Base-by-base conservation (phyloP, 1,140 invertebrate species). In the Adoxophyes honmai region DNA sequence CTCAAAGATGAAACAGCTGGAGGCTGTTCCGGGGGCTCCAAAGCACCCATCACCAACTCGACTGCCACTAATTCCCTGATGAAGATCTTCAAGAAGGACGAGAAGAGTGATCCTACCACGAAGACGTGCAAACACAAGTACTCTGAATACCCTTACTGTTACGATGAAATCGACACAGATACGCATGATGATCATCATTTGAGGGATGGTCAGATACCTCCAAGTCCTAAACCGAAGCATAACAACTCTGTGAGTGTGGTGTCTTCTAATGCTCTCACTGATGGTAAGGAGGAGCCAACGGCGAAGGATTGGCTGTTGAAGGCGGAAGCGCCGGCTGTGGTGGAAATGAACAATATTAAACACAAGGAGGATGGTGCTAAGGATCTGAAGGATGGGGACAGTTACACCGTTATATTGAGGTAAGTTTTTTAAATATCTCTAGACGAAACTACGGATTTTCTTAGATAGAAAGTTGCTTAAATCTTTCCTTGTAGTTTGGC, bases 61-160 rank as follows among this genome's bases (percentile, higher is more conserved):
- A 74, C 82, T n/a, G n/a, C n/a, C 5, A 78, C 80, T 13, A 86
- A 84, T 65, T 74, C 85, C 2, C 62, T 88, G 0, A 66, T 88
- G 74, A 88, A 84, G 35, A 80, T 88, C 14, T 86, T 88, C 48
- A 88, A 90, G 54, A 71, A 75, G 28, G 82, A 86, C 36, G 84
- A 90, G 4, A 80, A 89, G 34, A 66, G 78, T 33, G 93, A 94
- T 65, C 78, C 83, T 0, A 85, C 77, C 11, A 88, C 84, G 66
- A 95, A 95, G 69, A 91, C 95, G 34, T 96, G 95, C 68, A 95
- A 95, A 83, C 94, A 95, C 65, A 95, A 95, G 70, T 96, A 96
- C 76, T 95, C 94, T 13, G 94, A 94, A 13, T 95, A 95, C 86
- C 94, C 94, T 1, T 96, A 95, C 81, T 96, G 95, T 75, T 96